phyloP scores from a whole-genome alignment of 2,888 invertebrate genomes.

The Agrenia bidenticulata region DNA sequence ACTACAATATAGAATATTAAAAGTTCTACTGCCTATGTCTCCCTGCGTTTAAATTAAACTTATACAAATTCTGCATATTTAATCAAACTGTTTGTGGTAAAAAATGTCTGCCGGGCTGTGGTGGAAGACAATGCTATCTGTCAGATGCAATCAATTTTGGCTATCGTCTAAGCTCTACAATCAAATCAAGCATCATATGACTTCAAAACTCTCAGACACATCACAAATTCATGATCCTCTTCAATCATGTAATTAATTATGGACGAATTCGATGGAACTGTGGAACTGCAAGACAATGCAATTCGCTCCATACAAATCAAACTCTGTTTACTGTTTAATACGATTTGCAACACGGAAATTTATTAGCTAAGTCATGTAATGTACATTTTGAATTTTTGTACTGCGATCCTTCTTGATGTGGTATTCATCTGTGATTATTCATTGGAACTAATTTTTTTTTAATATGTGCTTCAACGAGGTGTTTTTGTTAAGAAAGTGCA shows the following conservation, averaged over 20 bases:
- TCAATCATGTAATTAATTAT: too few species aligned
- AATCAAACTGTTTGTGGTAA: not conserved
- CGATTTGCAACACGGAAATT: too few species aligned
- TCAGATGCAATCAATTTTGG: conserved; percentile 13
- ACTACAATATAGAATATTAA: too few species aligned
- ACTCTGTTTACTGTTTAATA: too few species aligned
- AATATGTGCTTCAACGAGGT: conserved; percentile 1
- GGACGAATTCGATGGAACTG: too few species aligned
- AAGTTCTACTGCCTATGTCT: too few species aligned
- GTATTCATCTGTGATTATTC: conserved; percentile 22
- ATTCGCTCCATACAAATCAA: too few species aligned
- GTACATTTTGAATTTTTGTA: conserved; percentile 17
- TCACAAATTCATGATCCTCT: too few species aligned
- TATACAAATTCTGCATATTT: not conserved
- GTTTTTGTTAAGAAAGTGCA: conserved; percentile 1
- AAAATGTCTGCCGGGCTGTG: not conserved
- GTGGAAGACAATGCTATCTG: not conserved
- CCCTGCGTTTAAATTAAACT: too few species aligned
- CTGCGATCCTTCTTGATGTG: conserved; percentile 16
- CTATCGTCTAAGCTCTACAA: not conserved
- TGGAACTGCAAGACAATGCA: too few species aligned
- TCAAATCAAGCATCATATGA: conserved; percentile 8
- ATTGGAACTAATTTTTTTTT: conserved; percentile 13
- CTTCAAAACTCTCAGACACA: too few species aligned
- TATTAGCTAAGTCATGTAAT: conserved; percentile 9